Evolutionary conservation across 2,113 vertebrate species (phyloP).

Genomic region (Elephas maximus): DNA sequence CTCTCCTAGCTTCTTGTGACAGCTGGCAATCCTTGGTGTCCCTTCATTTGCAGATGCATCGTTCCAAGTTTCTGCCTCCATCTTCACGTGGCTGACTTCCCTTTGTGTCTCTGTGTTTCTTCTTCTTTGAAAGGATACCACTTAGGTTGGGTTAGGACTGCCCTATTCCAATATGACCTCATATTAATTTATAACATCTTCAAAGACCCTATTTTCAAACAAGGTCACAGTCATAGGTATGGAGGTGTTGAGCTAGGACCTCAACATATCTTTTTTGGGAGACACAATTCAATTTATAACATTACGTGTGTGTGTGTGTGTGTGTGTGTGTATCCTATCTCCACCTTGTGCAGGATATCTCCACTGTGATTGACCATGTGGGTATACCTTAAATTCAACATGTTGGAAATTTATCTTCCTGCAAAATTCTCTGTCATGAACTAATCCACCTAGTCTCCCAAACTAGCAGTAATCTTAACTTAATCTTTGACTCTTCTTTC

Average conservation of each 20-base stretch:
- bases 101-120: background rate
- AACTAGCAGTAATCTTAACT: background rate
- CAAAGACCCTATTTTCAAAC: background rate
- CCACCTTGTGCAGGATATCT: background rate
- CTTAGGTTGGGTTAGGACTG: background rate
- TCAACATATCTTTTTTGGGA: background rate
- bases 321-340: background rate
- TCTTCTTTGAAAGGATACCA: background rate
- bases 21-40: background rate
- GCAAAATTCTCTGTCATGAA: background rate
- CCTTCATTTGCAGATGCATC: background rate
- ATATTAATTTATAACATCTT: background rate
- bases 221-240: background rate
- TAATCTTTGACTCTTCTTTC: background rate
- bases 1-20: background rate
- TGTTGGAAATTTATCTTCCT: slow-evolving; percentile 5
- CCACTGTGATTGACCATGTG: background rate
- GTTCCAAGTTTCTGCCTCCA: background rate
- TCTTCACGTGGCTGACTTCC: background rate
- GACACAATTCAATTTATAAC: background rate
- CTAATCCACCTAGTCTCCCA: background rate
- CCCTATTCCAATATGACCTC: background rate
- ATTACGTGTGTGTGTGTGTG: background rate
- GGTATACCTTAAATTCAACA: background rate
- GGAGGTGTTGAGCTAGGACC: background rate